A percentile compares a stretch with the other conserved stretches of the same genome.
phyloP scores from a whole-genome alignment of 2,113 vertebrate genomes.

The Athene noctua region DNA sequence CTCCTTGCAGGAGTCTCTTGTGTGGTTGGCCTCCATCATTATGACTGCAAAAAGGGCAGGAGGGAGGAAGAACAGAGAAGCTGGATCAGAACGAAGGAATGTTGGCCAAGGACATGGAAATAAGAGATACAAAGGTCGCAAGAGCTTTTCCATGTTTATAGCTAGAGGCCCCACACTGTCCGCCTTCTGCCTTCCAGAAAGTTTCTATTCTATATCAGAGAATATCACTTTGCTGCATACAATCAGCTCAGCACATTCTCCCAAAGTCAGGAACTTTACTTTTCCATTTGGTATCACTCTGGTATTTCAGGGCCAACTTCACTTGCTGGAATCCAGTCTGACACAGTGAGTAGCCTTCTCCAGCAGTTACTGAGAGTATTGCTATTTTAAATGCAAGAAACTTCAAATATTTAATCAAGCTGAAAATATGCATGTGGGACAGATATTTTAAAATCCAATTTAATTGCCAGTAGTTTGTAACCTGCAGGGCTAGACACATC shows the following conservation, averaged over 20 bases:
- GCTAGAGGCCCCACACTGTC: neutral
- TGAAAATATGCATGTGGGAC: neutral
- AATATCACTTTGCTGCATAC: neutral
- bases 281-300: neutral
- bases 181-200: neutral
- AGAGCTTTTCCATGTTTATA: neutral
- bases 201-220: neutral
- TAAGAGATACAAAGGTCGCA: neutral
- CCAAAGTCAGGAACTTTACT: neutral
- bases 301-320: neutral
- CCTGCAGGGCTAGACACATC: neutral
- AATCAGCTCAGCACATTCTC: neutral
- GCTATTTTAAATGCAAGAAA: neutral
- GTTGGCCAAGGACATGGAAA: neutral
- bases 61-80: neutral
- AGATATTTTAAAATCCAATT: conserved; percentile 7
- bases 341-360: neutral
- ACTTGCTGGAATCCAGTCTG: neutral
- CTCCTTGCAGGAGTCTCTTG: neutral
- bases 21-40: neutral
- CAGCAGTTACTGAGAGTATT: neutral
- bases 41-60: neutral
- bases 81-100: neutral
- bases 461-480: neutral
- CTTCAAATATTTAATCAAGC: neutral